These are phyloP conservation scores for Nannobrachium achirus DNA, from an alignment of 2,113 vertebrate genomes.

Conservation along the genomic window DNA sequence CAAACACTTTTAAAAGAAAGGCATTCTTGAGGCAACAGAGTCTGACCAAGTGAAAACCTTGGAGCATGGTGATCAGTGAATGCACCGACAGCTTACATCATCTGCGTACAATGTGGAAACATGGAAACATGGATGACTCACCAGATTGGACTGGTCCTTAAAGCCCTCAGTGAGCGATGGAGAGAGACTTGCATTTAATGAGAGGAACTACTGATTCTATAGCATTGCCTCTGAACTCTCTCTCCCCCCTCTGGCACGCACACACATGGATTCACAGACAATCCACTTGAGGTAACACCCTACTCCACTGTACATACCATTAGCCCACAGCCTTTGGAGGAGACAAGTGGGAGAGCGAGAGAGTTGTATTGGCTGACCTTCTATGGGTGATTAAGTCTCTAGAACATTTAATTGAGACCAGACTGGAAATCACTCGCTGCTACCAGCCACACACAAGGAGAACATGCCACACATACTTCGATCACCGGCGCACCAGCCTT, in stretches of 20 bases:
- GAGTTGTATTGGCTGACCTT: background rate
- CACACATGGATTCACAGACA: slow-evolving; percentile 19
- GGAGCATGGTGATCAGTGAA: slow-evolving; percentile 54
- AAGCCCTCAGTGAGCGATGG: slow-evolving; percentile 22
- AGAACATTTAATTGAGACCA: slow-evolving; percentile 25
- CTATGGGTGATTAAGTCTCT: background rate
- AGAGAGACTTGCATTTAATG: slow-evolving; percentile 30
- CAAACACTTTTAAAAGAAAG: slow-evolving; percentile 21
- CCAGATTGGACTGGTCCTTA: slow-evolving; percentile 15
- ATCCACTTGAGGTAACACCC: slow-evolving; percentile 1
- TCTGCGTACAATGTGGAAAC: slow-evolving; percentile 47
- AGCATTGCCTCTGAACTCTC: slow-evolving; percentile 6
- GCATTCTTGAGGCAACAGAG: slow-evolving; percentile 4
- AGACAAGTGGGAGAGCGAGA: slow-evolving; percentile 8
- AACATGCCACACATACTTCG: slow-evolving; percentile 28
- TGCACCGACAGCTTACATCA: slow-evolving; percentile 52
- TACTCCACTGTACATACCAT: background rate
- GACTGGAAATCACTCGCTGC: slow-evolving; percentile 3
- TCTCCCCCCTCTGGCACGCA: too few species aligned
- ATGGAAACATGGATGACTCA: slow-evolving; percentile 60
- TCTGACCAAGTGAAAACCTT: slow-evolving; percentile 26
- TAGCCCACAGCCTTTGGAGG: slow-evolving; percentile 9
- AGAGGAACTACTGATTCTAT: slow-evolving; percentile 17
- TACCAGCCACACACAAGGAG: slow-evolving; percentile 20
- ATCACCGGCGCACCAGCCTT: slow-evolving; percentile 25